Conservation (phyloP, 2,797 vertebrate species). For the Thunnus albacares region DNA sequence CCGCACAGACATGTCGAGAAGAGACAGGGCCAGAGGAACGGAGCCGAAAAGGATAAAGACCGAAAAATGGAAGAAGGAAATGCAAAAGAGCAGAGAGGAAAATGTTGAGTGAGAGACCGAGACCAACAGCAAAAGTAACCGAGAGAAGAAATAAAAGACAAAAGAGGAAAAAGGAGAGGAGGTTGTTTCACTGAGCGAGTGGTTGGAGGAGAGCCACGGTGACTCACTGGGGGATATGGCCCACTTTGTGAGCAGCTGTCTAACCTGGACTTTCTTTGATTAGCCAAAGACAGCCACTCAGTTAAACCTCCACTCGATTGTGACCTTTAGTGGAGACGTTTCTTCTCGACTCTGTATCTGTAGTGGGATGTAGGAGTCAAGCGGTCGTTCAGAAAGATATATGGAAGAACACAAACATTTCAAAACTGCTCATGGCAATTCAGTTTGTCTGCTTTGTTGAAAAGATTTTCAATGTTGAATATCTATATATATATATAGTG, state of each 20-base stretch:
- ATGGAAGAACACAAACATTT: neutral
- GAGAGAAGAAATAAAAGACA: constrained; percentile 9
- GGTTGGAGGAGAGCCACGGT: constrained; percentile 17
- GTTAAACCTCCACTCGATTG: constrained; percentile 41
- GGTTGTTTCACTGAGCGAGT: constrained; percentile 34
- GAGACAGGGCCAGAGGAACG: neutral
- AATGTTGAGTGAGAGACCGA: neutral
- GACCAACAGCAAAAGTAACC: neutral
- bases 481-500: neutral
- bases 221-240: constrained; percentile 47
- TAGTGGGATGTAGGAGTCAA: constrained; percentile 16
- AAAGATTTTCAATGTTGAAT: neutral
- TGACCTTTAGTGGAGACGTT: constrained; percentile 57
- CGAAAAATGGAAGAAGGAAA: constrained; percentile 8
- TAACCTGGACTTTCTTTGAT: constrained; percentile 57
- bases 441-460: neutral
- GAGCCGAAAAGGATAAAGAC: constrained; percentile 5
- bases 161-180: constrained; percentile 6
- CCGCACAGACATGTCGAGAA: constrained; percentile 5
- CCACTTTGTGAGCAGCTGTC: constrained; percentile 58
- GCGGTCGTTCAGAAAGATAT: neutral
- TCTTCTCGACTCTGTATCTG: neutral
- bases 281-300: constrained; percentile 35
- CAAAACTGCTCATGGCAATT: neutral
- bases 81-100: constrained; percentile 19